These are phyloP conservation scores for Lates calcarifer DNA, from an alignment of 2,113 vertebrate genomes.

Conservation along the genomic window DNA sequence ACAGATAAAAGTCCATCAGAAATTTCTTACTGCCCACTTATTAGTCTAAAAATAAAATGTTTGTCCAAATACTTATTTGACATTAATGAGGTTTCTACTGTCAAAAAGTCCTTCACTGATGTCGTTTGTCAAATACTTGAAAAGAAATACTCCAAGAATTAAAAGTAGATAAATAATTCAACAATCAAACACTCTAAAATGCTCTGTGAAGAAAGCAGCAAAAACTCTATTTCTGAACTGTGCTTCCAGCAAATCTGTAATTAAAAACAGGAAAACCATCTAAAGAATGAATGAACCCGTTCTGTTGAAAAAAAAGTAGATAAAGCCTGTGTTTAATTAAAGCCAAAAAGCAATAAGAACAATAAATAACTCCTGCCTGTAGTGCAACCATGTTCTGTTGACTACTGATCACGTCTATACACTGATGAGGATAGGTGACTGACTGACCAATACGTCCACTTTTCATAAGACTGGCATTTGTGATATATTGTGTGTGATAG, in stretches of 20 bases:
- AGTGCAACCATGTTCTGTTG: background rate
- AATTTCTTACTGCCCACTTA: background rate
- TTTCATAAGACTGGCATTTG: background rate
- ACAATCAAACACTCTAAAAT: background rate
- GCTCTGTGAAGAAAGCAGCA: background rate
- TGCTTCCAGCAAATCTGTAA: background rate
- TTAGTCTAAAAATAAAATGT: background rate
- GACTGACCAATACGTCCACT: background rate
- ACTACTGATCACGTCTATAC: background rate
- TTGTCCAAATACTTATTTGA: background rate
- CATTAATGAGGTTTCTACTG: background rate
- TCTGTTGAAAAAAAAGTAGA: background rate
- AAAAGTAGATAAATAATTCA: background rate
- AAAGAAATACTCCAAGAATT: background rate
- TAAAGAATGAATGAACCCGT: background rate
- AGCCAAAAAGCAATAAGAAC: background rate
- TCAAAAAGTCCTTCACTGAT: background rate
- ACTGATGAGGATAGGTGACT: background rate
- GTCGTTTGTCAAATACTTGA: background rate
- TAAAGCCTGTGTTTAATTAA: background rate
- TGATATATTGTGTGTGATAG: background rate
- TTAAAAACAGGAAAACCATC: constrained; percentile 9
- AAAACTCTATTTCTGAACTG: background rate
- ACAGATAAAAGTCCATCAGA: too few species aligned
- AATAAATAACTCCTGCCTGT: background rate